Percentiles rank a stretch among this genome's conserved stretches.
Conservation (phyloP, 30 jellyfish, hydroid and myxozoan species). For the Morbakka virulenta region DNA sequence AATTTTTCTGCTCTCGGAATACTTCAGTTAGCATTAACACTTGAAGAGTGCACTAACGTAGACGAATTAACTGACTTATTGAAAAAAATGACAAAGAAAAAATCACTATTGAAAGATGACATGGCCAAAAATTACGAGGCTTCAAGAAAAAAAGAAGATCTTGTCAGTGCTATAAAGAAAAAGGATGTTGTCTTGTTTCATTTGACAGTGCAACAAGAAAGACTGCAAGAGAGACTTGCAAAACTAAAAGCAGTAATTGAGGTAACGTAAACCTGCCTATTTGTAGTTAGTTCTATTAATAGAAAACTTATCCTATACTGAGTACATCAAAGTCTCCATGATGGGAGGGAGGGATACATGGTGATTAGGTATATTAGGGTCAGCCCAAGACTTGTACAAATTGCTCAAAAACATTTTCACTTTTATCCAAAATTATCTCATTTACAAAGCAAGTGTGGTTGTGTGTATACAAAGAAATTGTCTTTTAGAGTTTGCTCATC, state of each 20-base stretch:
- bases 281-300: no score
- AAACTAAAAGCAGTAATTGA: constrained; percentile 35
- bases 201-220: constrained; percentile 11
- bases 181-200: constrained; percentile 47
- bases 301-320: no score
- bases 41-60: not conserved
- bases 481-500: no score
- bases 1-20: not conserved
- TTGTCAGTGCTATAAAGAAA: not conserved
- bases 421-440: no score
- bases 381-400: no score
- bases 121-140: not conserved
- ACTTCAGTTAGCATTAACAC: not conserved
- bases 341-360: no score
- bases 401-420: no score
- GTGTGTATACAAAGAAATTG: no score
- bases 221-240: constrained; percentile 41
- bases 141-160: not conserved
- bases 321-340: no score
- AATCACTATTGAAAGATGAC: not conserved
- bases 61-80: not conserved
- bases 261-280: no score
- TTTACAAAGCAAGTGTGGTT: no score
- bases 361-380: no score
- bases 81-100: not conserved